Percentiles rank a stretch among this genome's conserved stretches.
Evolutionary conservation across 2,888 invertebrate genomes (phyloP).

Genomic region (Galerucella pusilla): DNA sequence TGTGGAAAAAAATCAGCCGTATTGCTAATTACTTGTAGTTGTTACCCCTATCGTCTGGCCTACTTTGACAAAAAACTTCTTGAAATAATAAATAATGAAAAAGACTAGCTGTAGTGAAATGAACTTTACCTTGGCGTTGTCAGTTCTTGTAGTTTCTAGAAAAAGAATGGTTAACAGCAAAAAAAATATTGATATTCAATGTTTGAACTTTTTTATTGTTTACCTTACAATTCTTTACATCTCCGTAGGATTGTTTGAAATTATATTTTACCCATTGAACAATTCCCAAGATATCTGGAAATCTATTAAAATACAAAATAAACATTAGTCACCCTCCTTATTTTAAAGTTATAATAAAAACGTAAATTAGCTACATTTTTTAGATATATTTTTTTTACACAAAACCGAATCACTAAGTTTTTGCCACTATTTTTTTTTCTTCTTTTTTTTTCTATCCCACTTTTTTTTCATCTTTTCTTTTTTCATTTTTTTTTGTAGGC

Average conservation of each 20-base stretch:
- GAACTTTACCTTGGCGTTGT: no score
- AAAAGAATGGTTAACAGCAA: no score
- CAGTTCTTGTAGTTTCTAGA: no score
- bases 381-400: conserved; percentile 3
- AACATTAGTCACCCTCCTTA: conserved; percentile 14
- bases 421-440: conserved; percentile 22
- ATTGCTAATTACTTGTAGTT: no score
- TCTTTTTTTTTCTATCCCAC: conserved; percentile 28
- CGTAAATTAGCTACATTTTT: background rate
- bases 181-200: no score
- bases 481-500: conserved; percentile 25
- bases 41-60: no score
- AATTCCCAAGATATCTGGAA: conserved; percentile 22
- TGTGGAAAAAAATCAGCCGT: no score
- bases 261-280: conserved; percentile 1
- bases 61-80: no score
- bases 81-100: no score
- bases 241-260: conserved; percentile 3
- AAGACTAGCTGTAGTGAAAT: no score
- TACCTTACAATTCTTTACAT: conserved; percentile 14
- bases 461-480: conserved; percentile 23
- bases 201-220: no score
- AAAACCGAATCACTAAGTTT: conserved; percentile 19
- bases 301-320: conserved; percentile 13
- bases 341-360: background rate